phyloP scores from a whole-genome alignment of 2,113 vertebrate species.

The Lepus timidus region DNA sequence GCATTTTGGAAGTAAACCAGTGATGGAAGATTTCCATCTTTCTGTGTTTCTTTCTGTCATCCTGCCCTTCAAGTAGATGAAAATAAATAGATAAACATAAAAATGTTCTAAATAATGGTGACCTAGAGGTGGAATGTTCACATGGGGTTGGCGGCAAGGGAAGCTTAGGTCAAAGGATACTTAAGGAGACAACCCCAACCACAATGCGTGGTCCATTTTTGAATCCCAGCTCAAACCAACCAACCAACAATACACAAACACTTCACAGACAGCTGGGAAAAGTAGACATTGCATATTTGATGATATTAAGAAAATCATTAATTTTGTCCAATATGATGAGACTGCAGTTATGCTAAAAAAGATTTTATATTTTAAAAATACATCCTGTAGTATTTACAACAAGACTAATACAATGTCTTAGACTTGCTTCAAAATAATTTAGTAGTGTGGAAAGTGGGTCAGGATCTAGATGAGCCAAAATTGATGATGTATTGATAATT shows the following conservation, averaged over 20 bases:
- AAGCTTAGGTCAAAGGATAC: neutral
- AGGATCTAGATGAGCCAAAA: neutral
- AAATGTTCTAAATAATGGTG: too few relatives aligned
- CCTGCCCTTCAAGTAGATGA: too few relatives aligned
- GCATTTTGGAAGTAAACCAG: too few relatives aligned
- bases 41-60: too few relatives aligned
- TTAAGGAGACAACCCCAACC: neutral
- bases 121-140: neutral
- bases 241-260: neutral
- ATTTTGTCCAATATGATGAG: neutral
- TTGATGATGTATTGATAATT: neutral
- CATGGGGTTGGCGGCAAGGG: accelerated
- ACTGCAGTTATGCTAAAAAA: neutral
- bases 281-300: neutral
- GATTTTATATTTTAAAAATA: neutral
- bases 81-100: too few relatives aligned
- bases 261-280: neutral
- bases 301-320: neutral
- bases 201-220: neutral
- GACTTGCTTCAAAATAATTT: constrained; percentile 37
- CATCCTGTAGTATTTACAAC: neutral
- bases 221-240: neutral
- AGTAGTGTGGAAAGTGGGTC: neutral
- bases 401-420: neutral
- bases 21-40: too few relatives aligned